phyloP scores from a whole-genome alignment of 2,113 vertebrate species.

The Epinephelus lanceolatus region DNA sequence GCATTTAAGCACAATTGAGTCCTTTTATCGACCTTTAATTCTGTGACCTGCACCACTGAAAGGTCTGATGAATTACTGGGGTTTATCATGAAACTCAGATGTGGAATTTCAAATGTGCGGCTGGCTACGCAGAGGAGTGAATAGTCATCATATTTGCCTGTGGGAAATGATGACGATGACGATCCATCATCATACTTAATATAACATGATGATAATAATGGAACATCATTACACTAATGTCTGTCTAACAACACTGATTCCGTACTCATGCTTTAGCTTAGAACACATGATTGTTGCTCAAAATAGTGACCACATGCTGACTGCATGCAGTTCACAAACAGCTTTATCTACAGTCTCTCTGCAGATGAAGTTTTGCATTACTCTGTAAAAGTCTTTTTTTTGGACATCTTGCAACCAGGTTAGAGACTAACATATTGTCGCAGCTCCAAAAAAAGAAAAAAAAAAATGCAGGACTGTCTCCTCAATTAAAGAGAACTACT shows the following conservation, averaged over 20 bases:
- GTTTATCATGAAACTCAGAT: slow-evolving; percentile 5
- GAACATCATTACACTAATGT: background rate
- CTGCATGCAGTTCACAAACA: background rate
- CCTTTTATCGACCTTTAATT: slow-evolving; percentile 34
- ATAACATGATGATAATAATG: background rate
- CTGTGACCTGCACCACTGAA: background rate
- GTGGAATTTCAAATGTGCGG: background rate
- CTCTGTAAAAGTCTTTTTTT: background rate
- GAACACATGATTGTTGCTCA: background rate
- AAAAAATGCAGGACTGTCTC: slow-evolving; percentile 7
- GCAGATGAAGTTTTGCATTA: background rate
- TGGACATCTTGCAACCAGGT: background rate
- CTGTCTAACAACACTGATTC: background rate
- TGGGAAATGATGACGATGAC: background rate
- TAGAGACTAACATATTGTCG: background rate
- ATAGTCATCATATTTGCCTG: background rate
- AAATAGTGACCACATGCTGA: background rate
- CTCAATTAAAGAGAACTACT: slow-evolving; percentile 27
- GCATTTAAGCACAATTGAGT: slow-evolving; percentile 47
- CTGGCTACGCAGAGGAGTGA: background rate
- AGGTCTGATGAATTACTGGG: slow-evolving; percentile 30
- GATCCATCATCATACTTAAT: background rate
- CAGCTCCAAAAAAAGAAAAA: background rate
- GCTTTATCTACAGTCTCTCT: background rate
- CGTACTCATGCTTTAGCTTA: background rate